phyloP scores from a whole-genome alignment of 2,113 vertebrate genomes.

The Grammomys dolichurus region DNA sequence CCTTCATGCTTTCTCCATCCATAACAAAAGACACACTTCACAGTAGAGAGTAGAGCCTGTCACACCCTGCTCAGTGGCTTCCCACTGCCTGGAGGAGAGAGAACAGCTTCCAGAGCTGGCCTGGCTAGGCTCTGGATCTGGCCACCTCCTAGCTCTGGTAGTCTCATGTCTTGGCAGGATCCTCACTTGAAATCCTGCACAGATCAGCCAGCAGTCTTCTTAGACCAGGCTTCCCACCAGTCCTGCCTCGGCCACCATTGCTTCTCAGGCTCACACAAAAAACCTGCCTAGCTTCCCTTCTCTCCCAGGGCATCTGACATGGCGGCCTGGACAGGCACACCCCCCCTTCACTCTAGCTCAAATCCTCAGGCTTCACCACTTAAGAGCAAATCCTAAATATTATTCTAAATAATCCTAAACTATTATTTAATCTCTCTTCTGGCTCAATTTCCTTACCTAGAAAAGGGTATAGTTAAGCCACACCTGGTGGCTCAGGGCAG shows the following conservation, averaged over 20 bases:
- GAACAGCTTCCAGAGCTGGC: background rate
- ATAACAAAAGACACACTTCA: background rate
- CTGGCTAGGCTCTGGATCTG: background rate
- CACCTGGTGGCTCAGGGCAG: background rate
- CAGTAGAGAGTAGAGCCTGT: background rate
- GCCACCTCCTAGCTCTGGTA: background rate
- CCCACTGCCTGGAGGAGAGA: conserved; percentile 47
- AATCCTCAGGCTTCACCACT: background rate
- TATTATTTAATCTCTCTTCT: conserved; percentile 2
- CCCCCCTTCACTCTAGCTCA: background rate
- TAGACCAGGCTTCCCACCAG: background rate
- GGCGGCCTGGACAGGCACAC: background rate
- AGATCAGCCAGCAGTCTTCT: background rate
- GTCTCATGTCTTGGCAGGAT: background rate
- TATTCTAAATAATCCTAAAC: background rate
- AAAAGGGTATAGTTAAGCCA: background rate
- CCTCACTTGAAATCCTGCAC: background rate
- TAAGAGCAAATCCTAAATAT: background rate
- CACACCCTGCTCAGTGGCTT: conserved; percentile 50
- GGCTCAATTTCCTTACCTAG: conserved; percentile 15
- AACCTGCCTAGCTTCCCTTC: background rate
- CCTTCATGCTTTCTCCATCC: background rate
- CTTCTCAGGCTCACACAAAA: background rate
- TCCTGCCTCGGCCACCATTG: background rate
- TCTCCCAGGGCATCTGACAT: background rate